Evolutionary conservation across 2,113 vertebrate genomes (phyloP).

Genomic region (Zeus faber): DNA sequence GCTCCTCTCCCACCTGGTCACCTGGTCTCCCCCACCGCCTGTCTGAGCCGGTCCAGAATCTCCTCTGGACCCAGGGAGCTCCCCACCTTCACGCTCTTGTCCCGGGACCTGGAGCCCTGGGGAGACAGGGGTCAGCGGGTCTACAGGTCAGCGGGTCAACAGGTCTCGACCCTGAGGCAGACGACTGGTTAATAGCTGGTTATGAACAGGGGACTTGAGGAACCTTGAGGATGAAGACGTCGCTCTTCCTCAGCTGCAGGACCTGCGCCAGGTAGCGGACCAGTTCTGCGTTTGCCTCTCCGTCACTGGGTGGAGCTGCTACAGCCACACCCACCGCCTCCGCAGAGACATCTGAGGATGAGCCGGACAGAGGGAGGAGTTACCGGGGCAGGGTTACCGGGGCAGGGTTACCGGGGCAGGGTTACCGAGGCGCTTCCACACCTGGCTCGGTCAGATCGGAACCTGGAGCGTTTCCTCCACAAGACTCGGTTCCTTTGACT

Average conservation of each 20-base stretch:
- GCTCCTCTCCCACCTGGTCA: no score
- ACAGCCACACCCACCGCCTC: slow-evolving; percentile 85
- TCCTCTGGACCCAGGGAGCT: slow-evolving; percentile 78
- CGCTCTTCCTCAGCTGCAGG: slow-evolving; percentile 84
- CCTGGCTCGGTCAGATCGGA: not conserved
- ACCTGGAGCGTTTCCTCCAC: not conserved
- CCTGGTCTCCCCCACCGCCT: no score
- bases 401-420: not conserved
- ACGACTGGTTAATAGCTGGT: no score
- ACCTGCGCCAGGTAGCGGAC: slow-evolving; percentile 85
- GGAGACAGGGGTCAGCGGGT: not conserved
- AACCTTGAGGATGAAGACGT: slow-evolving; percentile 87
- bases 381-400: not conserved
- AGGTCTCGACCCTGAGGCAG: not conserved
- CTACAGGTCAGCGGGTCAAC: not conserved
- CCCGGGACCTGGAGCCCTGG: slow-evolving; percentile 89
- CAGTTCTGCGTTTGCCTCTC: slow-evolving; percentile 89
- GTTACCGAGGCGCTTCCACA: not conserved
- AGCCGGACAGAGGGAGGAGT: not conserved
- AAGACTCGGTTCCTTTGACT: no score
- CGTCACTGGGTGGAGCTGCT: slow-evolving; percentile 87
- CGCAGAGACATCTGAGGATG: slow-evolving; percentile 73
- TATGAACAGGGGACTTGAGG: not conserved
- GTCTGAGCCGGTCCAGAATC: slow-evolving; percentile 81
- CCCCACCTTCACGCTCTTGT: slow-evolving; percentile 86